Base-by-base conservation (phyloP, 2,113 vertebrate species). In the Steatornis caripensis region DNA sequence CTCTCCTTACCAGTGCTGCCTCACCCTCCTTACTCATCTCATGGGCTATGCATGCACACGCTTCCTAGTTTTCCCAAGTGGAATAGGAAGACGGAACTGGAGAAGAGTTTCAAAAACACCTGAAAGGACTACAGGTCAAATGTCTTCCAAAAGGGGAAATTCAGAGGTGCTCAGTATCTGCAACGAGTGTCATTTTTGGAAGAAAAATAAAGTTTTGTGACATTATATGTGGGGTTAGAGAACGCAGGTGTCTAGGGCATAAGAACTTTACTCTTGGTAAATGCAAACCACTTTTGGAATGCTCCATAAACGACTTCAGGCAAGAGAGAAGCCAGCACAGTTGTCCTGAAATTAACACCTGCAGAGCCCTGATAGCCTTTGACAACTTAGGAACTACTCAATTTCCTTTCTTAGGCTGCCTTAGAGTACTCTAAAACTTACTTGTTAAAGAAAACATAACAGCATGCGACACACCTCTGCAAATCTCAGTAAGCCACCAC, bases 161-260 rank as follows among this genome's bases (percentile, higher is more conserved):
- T 89, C 32, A 60, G 43, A 39, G 16, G 37, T 68, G 19, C 6
- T n/a, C 34, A 60, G 5, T 15, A 51, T 22, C 7, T 39, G 34
- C 19, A 90, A 71, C 3, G 29, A 82, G 26, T 1, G 0, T 18
- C 6, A 34, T 41, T 58, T 58, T 39, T n/a, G 30, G 48, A 41
- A 69, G 6, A 54, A 70, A 94, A 81, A 57, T 11, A 26, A 89
- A 30, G 7, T 34, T 60, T 61, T 29, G 34, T 49, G 71, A 46
- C 30, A n/a, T 6, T 49, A 0, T 10, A n/a, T 58, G 18, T 5
- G 14, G 2, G 11, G 20, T 58, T 2, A 49, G 51, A 87, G 9
- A 49, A 32, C 15, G 12, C 9, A 84, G 32, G 37, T 51, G 69
- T 43, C 39, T 9, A 43, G 43, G 26, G 48, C 43, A 34, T 36